Base-by-base conservation (phyloP, 2,113 vertebrate genomes). In the Chloropsis cyanopogon region DNA sequence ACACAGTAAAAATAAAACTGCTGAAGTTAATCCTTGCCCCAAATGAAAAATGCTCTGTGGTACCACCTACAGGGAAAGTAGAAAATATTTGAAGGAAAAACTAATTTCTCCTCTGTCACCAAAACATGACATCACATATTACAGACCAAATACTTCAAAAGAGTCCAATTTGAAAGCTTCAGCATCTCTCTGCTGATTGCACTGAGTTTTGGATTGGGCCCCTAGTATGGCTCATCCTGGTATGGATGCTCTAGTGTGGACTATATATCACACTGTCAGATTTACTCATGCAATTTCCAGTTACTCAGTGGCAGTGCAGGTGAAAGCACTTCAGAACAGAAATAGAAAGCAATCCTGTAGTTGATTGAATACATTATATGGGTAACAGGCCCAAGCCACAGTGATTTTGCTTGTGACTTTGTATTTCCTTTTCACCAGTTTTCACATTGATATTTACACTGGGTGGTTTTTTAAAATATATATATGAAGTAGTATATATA, bases 401-500 rank as follows among this genome's bases (percentile, higher is more conserved):
- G 37, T 79, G 76, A 93, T 92, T 96, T 97, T 95, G 13, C 93
- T 95, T 94, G 63, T 84, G 79, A 95, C 83, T 95, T 96, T 92
- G 25, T 82, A 61, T 86, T 88, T 76, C 39, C 50, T 87, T 53
- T 82, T 81, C 64, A 92, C 16, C 50, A 82, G 71, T 72, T 56
- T 53, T 84, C 75, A 57, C 39, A 26, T 6, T 93, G 42, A 77
- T 53, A 52, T 89, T 89, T 73, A 53, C 22, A 42, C 5, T 44
- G 12, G 26, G 76, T 9, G 7, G 3, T 47, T 60, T 31, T 28
- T 3, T 2, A 13, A 25, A 12, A 26, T 10, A 29, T 49, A 49
- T n/a, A 4, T 23, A 41, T 28, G 4, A 42, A 26, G n/a, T n/a
- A n/a, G n/a, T n/a, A n/a, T n/a, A n/a, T n/a, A n/a, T n/a, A 76